Conservation (phyloP, 1,140 invertebrate genomes). For the Forficula auricularia region DNA sequence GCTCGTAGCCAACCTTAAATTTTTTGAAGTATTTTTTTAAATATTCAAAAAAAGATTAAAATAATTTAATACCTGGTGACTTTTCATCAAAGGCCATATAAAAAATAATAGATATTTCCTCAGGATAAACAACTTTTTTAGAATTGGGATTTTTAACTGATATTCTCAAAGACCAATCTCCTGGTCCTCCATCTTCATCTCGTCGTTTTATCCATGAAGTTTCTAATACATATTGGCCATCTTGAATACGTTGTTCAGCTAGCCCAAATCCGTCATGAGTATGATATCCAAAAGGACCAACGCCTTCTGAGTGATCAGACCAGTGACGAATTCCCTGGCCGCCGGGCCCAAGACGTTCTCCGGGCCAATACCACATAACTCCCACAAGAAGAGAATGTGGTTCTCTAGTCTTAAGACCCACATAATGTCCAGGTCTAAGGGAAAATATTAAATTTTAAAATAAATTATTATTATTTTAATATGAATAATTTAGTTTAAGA, state of each 20-base stretch:
- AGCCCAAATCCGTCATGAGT: neutral
- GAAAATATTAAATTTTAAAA: too few relatives aligned
- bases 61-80: too few relatives aligned
- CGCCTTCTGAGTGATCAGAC: constrained; percentile 25
- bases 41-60: too few relatives aligned
- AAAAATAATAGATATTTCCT: too few relatives aligned
- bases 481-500: constrained; percentile 44
- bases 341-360: constrained; percentile 36
- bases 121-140: too few relatives aligned
- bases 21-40: too few relatives aligned
- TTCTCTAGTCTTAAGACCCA: constrained; percentile 77
- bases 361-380: constrained; percentile 88
- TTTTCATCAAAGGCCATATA: too few relatives aligned
- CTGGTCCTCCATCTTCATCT: neutral
- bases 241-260: neutral
- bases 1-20: too few relatives aligned
- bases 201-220: neutral
- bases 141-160: neutral
- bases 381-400: constrained; percentile 76
- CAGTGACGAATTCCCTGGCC: constrained; percentile 39
- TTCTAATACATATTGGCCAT: neutral
- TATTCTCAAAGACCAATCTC: neutral
- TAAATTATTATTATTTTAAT: constrained; percentile 79
- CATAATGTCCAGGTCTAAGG: constrained; percentile 73
- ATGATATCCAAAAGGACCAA: constrained; percentile 3